Percentiles rank a stretch among this genome's conserved stretches.
Conservation (phyloP, 2,797 vertebrate species). For the Trichosurus vulpecula region DNA sequence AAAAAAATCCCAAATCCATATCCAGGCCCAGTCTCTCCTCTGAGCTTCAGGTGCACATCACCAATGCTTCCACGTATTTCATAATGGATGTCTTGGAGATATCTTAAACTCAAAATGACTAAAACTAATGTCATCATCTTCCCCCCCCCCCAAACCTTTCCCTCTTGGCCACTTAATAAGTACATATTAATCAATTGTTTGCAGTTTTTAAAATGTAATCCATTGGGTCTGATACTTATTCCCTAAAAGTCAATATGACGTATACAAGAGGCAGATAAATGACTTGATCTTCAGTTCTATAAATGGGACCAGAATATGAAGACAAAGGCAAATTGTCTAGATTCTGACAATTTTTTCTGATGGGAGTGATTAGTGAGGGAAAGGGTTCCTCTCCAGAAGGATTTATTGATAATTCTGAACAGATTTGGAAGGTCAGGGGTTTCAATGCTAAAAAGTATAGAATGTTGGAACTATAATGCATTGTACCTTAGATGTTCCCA, state of each 20-base stretch:
- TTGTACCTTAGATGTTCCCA: constrained; percentile 14
- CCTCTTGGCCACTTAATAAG: neutral
- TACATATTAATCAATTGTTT: neutral
- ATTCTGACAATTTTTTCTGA: neutral
- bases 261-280: neutral
- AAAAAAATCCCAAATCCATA: neutral
- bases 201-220: neutral
- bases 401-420: neutral
- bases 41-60: neutral
- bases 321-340: neutral
- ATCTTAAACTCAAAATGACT: neutral
- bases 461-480: neutral
- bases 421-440: neutral
- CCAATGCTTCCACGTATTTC: neutral
- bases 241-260: neutral
- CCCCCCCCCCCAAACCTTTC: neutral
- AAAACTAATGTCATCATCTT: neutral
- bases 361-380: neutral
- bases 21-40: neutral
- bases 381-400: neutral
- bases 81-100: neutral
- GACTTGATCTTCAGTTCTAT: neutral
- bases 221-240: neutral
- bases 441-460: neutral
- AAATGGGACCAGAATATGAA: neutral